Percentiles rank a stretch among this genome's conserved stretches.
phyloP scores from a whole-genome alignment of 2,888 invertebrate species.

The Epinotia bilunana region DNA sequence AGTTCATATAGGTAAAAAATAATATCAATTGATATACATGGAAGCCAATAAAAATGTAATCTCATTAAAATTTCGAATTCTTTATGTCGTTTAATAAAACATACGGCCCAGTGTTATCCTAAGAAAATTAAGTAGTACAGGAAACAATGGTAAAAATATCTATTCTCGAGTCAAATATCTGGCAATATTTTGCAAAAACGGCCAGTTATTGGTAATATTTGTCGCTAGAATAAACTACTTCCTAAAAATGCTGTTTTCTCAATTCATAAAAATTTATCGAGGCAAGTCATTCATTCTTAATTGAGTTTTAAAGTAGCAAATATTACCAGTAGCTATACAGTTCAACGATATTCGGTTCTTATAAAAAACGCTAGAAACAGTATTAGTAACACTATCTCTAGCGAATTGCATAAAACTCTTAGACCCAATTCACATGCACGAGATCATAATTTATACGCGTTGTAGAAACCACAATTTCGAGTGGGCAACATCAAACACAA shows the following conservation, averaged over 20 bases:
- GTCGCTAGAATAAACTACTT: constrained; percentile 8
- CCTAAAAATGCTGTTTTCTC: constrained; percentile 10
- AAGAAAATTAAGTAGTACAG: constrained; percentile 3
- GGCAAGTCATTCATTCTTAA: neutral
- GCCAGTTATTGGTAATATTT: constrained; percentile 15
- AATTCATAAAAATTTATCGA: constrained; percentile 10
- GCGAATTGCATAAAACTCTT: neutral
- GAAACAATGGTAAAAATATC: constrained; percentile 11
- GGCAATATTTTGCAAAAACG: neutral
- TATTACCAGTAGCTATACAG: constrained; percentile 7
- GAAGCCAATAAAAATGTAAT: constrained; percentile 22
- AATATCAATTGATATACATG: constrained; percentile 18
- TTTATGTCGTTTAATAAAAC: neutral
- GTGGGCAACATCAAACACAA: no score
- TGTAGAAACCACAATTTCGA: no score
- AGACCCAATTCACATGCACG: neutral
- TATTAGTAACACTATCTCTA: neutral
- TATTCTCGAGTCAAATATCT: constrained; percentile 38
- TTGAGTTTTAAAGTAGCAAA: constrained; percentile 19
- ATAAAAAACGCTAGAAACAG: constrained; percentile 24
- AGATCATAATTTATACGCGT: neutral
- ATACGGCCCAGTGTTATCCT: neutral
- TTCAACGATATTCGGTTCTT: neutral
- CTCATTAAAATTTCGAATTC: constrained; percentile 31
- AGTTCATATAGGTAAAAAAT: constrained; percentile 4